Evolutionary conservation across 2,797 vertebrate species (phyloP), one percentile per base, ranked within the genome.

Genomic region (Onychomys arenicola): DNA sequence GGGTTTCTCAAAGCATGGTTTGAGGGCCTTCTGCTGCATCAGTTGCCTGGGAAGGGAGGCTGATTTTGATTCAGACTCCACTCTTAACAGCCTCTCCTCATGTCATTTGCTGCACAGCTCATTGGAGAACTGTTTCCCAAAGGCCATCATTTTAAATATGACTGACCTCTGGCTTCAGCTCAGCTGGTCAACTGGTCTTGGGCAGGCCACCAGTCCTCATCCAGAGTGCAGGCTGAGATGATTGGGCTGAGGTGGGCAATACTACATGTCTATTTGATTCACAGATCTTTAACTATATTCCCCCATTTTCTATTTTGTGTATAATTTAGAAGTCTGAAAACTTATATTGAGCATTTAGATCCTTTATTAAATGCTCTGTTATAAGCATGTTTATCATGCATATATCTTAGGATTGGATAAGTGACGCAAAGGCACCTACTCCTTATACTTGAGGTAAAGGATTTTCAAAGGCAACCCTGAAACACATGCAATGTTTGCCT

Each of bases 381-480:
- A 40, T 8, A 1, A 86, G 49, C 37, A n/a, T n/a, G 9, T 83
- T 89, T 63, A 34, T 71, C 34, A 61, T 5, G 0, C 14, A 13
- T 37, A 14, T 59, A 37, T 10, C 32, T 91, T 65, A 92, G 32
- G 86, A 91, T 2, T 57, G n/a, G 78, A 23, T 65, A 46, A 5
- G 3, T 32, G 1, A 61, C 40, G 61, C 52, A 49, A 89, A 59
- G 7, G 55, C 46, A 3, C 81, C 69, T 63, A 9, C 17, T 63
- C 17, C 16, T 93, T 63, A 32, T 32, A 75, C 12, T 40, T 67
- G 86, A 75, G 29, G 76, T 89, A n/a, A 55, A 43, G 57, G n/a
- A 89, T 71, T 94, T 94, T 96, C 63, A 86, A 80, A 95, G 90
- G n/a, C 76, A 89, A 29, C 76, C 25, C n/a, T 85, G 77, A 65